These are phyloP conservation scores for Cydia pomonella DNA, from an alignment of 1,140 invertebrate species.

Conservation along the genomic window DNA sequence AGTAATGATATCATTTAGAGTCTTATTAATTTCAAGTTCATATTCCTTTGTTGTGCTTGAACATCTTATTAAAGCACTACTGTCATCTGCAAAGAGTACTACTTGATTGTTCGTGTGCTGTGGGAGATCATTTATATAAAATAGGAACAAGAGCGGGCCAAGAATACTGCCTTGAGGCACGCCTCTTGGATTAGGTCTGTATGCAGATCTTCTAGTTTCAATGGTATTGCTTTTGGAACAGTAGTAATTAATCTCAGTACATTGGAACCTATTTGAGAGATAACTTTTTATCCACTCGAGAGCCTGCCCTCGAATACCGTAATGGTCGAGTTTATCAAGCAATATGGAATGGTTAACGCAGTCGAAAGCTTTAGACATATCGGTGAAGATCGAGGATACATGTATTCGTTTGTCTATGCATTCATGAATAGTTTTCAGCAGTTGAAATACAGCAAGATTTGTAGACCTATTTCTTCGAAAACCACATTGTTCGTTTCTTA, in stretches of 20 bases:
- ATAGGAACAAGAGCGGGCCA: too few relatives aligned
- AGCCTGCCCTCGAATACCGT: background rate
- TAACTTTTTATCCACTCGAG: slow-evolving; percentile 2
- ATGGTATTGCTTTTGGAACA: too few relatives aligned
- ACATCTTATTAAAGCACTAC: too few relatives aligned
- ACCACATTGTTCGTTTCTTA: background rate
- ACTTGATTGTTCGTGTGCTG: too few relatives aligned
- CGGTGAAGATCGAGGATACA: background rate
- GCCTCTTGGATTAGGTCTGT: too few relatives aligned
- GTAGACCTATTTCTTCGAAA: slow-evolving; percentile 7
- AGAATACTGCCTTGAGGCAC: too few relatives aligned
- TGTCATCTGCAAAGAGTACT: too few relatives aligned
- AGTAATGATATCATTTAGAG: too few relatives aligned
- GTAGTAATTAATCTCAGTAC: background rate
- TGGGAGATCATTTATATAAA: too few relatives aligned
- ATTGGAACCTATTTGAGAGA: background rate
- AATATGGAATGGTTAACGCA: slow-evolving; percentile 8
- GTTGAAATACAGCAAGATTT: slow-evolving; percentile 2
- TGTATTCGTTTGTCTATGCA: background rate
- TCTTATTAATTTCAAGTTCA: too few relatives aligned
- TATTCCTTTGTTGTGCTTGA: too few relatives aligned
- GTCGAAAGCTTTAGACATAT: slow-evolving; percentile 19
- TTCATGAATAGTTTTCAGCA: background rate
- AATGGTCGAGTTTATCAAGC: background rate
- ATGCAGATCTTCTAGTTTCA: too few relatives aligned